Base-by-base conservation (phyloP, 1,140 invertebrate genomes). In the Teleopsis dalmanni region DNA sequence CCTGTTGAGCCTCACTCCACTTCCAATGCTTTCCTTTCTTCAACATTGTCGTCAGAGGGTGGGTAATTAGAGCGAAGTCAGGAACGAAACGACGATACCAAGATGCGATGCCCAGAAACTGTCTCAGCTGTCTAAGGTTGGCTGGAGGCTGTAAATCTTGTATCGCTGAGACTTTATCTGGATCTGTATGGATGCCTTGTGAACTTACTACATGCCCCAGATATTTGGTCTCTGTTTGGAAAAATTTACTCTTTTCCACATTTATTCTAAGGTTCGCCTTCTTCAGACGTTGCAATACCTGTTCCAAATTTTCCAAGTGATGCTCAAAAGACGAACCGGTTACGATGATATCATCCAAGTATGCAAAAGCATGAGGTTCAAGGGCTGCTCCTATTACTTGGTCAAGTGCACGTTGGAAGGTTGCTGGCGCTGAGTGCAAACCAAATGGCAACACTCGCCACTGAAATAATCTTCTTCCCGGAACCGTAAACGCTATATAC, bases 61-160 rank as follows among this genome's bases (percentile, higher is more conserved):
- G 43, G 13, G 58, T 44, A 0, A 62, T 41, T 4, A 23, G 43
- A 0, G 68, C 54, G 46, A 69, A 73, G n/a, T 67, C 52, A 2
- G 44, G 34, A 3, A 70, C 53, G 34, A 73, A 72, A 2, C 57
- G 22, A 1, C 68, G 46, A 33, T 71, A 72, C 67, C 64, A 72
- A 0, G 57, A 57, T 1, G 64, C 56, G 41, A 74, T 66, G 2
- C 75, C 74, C 1, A 75, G 46, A 51, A 77, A 76, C 3, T 59
- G 44, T 23, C 68, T 46, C 0, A 76, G 19, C 34, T 73, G 62
- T 41, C 63, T 70, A 6, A 63, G 40, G 31, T 36, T 33, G 38
- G 18, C 38, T 1, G 50, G 50, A 4, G n/a, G n/a, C n/a, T n/a
- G n/a, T n/a, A n/a, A n/a, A n/a, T n/a, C n/a, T n/a, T n/a, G n/a